Evolutionary conservation across 1,140 invertebrate species (phyloP).

Genomic region (Dysdera silvatica): DNA sequence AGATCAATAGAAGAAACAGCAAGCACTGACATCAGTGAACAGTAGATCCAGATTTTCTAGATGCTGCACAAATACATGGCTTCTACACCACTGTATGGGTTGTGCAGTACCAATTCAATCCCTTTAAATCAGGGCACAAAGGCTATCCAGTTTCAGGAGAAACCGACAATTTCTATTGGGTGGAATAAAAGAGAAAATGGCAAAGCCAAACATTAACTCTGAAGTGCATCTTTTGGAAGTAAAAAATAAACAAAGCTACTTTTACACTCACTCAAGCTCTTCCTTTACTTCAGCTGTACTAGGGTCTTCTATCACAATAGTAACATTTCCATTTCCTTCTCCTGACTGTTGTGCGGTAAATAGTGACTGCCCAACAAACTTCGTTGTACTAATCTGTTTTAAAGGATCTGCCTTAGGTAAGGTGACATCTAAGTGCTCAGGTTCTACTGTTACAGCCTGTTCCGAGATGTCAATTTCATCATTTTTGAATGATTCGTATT

Average conservation of each 20-base stretch:
- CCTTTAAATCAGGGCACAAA: too few species aligned
- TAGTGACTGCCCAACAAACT: constrained; percentile 12
- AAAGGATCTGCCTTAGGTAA: not conserved
- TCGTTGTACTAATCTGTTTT: not conserved
- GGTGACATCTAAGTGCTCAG: constrained; percentile 13
- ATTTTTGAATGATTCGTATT: constrained; percentile 22
- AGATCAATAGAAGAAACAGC: too few species aligned
- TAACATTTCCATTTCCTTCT: not conserved
- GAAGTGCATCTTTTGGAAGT: not conserved
- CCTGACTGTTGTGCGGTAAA: constrained; percentile 15
- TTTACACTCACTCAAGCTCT: constrained; percentile 3
- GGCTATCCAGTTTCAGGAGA: too few species aligned
- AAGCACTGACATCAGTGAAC: too few species aligned
- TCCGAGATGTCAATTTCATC: constrained; percentile 1
- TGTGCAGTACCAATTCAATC: too few species aligned
- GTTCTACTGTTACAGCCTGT: not conserved
- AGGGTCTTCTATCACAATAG: constrained; percentile 7
- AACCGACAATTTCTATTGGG: too few species aligned
- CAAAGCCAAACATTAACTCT: not conserved
- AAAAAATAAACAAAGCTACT: not conserved
- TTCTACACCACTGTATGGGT: too few species aligned
- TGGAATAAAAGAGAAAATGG: not conserved
- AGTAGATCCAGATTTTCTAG: too few species aligned
- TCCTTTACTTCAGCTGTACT: constrained; percentile 14
- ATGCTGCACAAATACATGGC: too few species aligned